A percentile compares a stretch with the other conserved stretches of the same genome.
phyloP scores from a whole-genome alignment of 2,888 invertebrate genomes.

The Glaucopsyche alexis region DNA sequence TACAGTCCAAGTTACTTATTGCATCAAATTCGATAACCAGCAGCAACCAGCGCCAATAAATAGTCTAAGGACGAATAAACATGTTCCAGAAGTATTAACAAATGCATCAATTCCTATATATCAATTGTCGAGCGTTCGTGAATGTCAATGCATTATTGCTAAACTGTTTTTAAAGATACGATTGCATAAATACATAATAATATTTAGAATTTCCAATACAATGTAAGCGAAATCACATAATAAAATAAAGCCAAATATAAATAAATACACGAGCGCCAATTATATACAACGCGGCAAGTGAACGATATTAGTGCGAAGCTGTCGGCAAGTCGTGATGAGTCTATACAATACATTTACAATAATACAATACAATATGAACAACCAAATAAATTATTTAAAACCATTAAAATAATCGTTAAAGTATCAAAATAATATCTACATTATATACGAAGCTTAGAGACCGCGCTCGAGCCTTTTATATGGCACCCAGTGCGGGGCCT shows the following conservation, averaged over 20 bases:
- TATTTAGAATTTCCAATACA: neutral
- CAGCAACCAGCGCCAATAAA: constrained; percentile 4
- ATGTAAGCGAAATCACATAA: neutral
- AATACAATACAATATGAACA: constrained; percentile 24
- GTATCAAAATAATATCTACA: constrained; percentile 16
- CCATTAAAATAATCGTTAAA: constrained; percentile 19
- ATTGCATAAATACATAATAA: neutral
- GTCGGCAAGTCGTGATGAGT: constrained; percentile 8
- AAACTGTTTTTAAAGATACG: neutral
- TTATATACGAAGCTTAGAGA: neutral
- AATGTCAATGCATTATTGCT: neutral
- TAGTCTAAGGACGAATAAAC: neutral
- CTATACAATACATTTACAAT: constrained; percentile 16
- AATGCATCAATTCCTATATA: neutral
- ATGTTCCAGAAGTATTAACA: neutral
- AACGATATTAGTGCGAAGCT: constrained; percentile 25
- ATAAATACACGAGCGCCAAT: constrained; percentile 15
- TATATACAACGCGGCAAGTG: constrained; percentile 27
- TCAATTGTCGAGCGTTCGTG: neutral
- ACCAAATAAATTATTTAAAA: constrained; percentile 29
- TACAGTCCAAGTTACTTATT: neutral
- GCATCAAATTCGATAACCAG: neutral
- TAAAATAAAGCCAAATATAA: constrained; percentile 8
- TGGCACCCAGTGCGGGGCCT: neutral
- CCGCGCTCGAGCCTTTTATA: neutral